Base-by-base conservation (phyloP, 2,888 invertebrate species). In the Antitype chi region DNA sequence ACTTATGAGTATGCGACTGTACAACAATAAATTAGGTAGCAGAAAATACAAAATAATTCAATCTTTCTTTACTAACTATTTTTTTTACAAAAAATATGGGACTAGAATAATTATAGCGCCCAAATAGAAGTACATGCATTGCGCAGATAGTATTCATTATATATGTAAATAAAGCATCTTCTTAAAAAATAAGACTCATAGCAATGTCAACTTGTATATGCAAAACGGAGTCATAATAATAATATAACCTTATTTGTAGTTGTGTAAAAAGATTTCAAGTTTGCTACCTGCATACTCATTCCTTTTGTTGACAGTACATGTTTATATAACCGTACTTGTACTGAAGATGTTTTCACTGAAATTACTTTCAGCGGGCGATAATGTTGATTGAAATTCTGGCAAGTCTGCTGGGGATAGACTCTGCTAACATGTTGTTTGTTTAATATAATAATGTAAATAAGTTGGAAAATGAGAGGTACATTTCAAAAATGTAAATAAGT, bases 351-450 rank as follows among this genome's bases (percentile, higher is more conserved):
- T 74, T 82, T 80, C 62, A 74, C 74, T 68, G 62, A 84, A 74
- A 84, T 82, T 68, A 84, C 80, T 80, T 81, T 80, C 59, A 74
- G 57, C 52, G 69, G 20, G 52, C 52, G 78, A 80, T 80, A 69
- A 79, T 84, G 69, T 70, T 74, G 69, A 84, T 84, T 69, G 74
- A 80, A 84, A 67, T 84, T 81, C 49, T 81, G 68, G 47, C 57
- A 60, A 69, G 38, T 63, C 72, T 64, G 38, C 25, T 13, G 60
- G 74, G 60, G 57, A 43, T 53, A 47, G 15, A 62, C 38, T 81
- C 23, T 28, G 20, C 59, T 81, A 20, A 49, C 47, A 2, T 52
- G 15, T 60, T 60, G 52, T 68, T 60, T 66, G 32, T 81, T 76
- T 76, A 32, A 53, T n/a, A 38, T 25, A 49, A 69, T 80, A 73